Percentiles rank a stretch among this genome's conserved stretches.
These are phyloP conservation scores for Megastigmus dorsalis DNA, from an alignment of 2,888 invertebrate genomes.

Conservation along the genomic window DNA sequence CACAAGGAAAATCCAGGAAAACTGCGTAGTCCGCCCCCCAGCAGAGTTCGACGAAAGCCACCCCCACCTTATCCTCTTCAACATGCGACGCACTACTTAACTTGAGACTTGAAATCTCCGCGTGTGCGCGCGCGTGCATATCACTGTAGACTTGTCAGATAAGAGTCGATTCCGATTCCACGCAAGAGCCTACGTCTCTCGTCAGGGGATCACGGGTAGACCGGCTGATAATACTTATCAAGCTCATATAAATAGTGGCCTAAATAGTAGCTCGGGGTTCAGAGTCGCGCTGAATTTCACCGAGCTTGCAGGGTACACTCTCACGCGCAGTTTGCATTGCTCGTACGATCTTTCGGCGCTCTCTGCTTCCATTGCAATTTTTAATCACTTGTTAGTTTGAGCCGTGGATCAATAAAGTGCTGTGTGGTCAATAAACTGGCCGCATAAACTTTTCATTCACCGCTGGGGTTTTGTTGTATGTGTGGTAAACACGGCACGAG, in stretches of 20 bases:
- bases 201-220: constrained; percentile 61
- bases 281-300: constrained; percentile 62
- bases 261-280: constrained; percentile 66
- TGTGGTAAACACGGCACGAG: constrained; percentile 77
- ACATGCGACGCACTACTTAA: neutral
- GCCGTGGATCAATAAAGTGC: neutral
- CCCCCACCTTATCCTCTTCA: neutral
- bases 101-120: constrained; percentile 9
- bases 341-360: neutral
- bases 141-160: constrained; percentile 66
- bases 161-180: constrained; percentile 57
- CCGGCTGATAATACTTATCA: constrained; percentile 71
- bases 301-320: constrained; percentile 43
- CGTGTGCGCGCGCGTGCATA: constrained; percentile 54
- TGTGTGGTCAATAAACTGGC: constrained; percentile 41
- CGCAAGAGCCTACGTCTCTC: constrained; percentile 57
- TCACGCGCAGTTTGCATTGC: too few species aligned
- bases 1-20: constrained; percentile 28
- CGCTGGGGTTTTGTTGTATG: constrained; percentile 61
- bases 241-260: constrained; percentile 69
- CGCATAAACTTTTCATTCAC: constrained; percentile 37
- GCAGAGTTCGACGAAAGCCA: constrained; percentile 3
- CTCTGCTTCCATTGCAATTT: too few species aligned
- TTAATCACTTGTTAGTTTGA: neutral
- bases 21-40: constrained; percentile 24